These are phyloP conservation scores for Microplitis deprimator DNA, from an alignment of 2,888 invertebrate species.

Conservation along the genomic window DNA sequence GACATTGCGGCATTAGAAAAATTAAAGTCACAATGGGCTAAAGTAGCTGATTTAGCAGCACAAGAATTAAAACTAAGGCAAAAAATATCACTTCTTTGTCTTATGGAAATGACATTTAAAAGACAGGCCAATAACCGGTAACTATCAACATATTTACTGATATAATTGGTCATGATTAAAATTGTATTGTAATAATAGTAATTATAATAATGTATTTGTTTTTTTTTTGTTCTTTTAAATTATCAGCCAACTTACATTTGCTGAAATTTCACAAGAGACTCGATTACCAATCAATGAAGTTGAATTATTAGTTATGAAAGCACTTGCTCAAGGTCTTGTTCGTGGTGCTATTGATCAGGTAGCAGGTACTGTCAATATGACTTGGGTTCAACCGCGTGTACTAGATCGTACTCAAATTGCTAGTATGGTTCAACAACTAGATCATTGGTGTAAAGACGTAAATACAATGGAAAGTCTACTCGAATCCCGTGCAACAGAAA, in stretches of 20 bases:
- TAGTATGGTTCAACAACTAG: conserved; percentile 80
- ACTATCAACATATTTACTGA: background rate
- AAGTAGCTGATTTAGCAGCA: conserved; percentile 86
- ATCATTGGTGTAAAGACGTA: conserved; percentile 83
- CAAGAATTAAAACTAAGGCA: conserved; percentile 87
- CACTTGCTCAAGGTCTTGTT: conserved; percentile 93
- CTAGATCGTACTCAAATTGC: conserved; percentile 80
- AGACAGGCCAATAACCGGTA: conserved; percentile 87
- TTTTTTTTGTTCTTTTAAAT: conserved; percentile 25
- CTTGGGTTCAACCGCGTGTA: conserved; percentile 90
- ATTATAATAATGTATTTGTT: background rate
- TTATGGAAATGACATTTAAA: conserved; percentile 99
- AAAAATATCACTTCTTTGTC: conserved; percentile 94
- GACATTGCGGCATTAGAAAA: conserved; percentile 81
- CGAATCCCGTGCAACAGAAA: conserved; percentile 84
- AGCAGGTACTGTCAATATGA: conserved; percentile 81
- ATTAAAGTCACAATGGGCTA: conserved; percentile 82
- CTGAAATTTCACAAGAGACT: conserved; percentile 90
- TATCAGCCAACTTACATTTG: conserved; percentile 84
- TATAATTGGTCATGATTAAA: background rate
- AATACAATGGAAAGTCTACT: conserved; percentile 81
- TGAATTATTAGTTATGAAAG: conserved; percentile 97
- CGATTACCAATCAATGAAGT: conserved; percentile 88
- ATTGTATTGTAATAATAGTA: conserved; percentile 1
- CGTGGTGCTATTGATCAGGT: conserved; percentile 97